Conservation (phyloP, 2,113 vertebrate species). For the Calyptommatus sinebrachiatus region DNA sequence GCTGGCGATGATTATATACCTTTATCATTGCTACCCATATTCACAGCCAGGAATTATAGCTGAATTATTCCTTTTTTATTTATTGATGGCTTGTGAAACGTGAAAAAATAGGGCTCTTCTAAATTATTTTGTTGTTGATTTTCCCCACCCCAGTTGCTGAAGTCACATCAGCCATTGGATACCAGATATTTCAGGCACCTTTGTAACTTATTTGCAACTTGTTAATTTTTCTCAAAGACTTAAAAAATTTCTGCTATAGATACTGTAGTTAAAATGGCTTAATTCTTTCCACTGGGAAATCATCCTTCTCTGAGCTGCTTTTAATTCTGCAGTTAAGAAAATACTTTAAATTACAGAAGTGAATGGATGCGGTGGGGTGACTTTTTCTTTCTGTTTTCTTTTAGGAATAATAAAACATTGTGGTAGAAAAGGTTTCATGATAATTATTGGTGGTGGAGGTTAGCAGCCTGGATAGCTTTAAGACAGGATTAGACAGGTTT, state of each 20-base stretch:
- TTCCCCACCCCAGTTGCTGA: not conserved
- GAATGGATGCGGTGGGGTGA: not conserved
- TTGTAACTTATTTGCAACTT: not conserved
- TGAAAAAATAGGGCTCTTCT: slow-evolving; percentile 17
- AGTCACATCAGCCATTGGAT: rapidly evolving
- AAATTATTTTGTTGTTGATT: not conserved
- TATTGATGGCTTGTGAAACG: slow-evolving; percentile 16
- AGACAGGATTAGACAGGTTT: too few species aligned
- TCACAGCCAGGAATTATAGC: not conserved
- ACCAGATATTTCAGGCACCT: slow-evolving; percentile 4
- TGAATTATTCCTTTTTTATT: not conserved
- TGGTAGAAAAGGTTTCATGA: not conserved
- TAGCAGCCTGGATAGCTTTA: too few species aligned
- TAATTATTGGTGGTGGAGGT: not conserved
- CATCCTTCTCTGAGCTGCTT: not conserved
- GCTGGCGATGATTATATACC: not conserved
- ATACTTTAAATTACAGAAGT: not conserved
- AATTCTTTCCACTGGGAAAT: not conserved
- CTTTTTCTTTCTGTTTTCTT: too few species aligned
- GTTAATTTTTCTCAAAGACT: not conserved
- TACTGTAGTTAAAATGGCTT: not conserved
- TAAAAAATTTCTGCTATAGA: too few species aligned
- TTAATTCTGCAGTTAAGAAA: not conserved
- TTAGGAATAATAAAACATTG: not conserved
- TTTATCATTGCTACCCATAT: not conserved